These are phyloP conservation scores for Heliothis virescens DNA, from an alignment of 1,140 invertebrate genomes.

Conservation along the genomic window DNA sequence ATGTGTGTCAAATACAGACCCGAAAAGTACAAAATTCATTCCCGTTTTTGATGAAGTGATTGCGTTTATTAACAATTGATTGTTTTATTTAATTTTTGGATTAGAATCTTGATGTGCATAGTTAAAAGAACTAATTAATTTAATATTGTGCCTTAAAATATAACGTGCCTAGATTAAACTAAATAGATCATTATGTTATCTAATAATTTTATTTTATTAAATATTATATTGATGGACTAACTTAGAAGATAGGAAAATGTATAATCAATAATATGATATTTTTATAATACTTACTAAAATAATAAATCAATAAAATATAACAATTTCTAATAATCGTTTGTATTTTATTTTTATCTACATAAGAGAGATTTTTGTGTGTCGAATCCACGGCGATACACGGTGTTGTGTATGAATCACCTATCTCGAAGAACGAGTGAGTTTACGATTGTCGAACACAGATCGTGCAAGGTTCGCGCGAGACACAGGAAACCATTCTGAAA, in stretches of 20 bases:
- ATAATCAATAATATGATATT: not conserved
- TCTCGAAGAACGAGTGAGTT: too few species aligned
- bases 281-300: too few species aligned
- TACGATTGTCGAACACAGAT: too few species aligned
- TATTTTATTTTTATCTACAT: too few species aligned
- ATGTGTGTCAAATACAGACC: not conserved
- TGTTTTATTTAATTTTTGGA: not conserved
- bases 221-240: not conserved
- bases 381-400: too few species aligned
- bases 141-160: constrained; percentile 7
- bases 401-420: too few species aligned
- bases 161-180: not conserved
- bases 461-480: too few species aligned
- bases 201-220: too few species aligned
- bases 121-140: not conserved
- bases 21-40: constrained; percentile 20
- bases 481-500: too few species aligned
- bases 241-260: not conserved
- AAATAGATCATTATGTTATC: not conserved
- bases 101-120: not conserved
- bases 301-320: too few species aligned
- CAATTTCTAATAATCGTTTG: too few species aligned
- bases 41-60: not conserved
- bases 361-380: too few species aligned
- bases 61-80: not conserved